Evolutionary conservation across 2,797 vertebrate species (phyloP), one percentile per base, ranked within the genome.

Genomic region (Paedocypris micromegethes): DNA sequence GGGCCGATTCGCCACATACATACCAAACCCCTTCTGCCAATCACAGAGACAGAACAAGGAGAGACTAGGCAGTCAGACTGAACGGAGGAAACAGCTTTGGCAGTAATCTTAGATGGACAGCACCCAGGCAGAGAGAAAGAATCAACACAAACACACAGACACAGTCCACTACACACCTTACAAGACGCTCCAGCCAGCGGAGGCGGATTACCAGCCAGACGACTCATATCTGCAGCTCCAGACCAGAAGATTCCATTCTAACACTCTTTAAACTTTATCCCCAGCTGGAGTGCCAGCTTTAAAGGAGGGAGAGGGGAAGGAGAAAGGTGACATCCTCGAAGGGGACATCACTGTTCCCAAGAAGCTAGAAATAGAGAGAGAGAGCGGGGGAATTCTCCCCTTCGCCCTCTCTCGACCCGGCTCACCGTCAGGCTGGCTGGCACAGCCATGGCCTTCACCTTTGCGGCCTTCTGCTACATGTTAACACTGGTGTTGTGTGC

Each of bases 401-500:
- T 88, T 86, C 80, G 88, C 88, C 85, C 88, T 87, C 81, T 86
- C 88, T 82, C 89, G 85, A 83, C 91, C 91, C 78, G 66, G 81
- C 81, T 78, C 79, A 76, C 87, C 83, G 70, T 87, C 91, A 85
- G 85, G 87, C 86, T 92, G 93, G 89, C 93, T 66, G 90, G 88
- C 77, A 72, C 83, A 54, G 88, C 86, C 77, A 90, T 90, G 89
- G 89, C 89, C 53, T 91, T 91, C 88, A 91, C 90, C 85, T 91
- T 91, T 68, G 90, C 90, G 82, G 89, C 90, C 85, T 91, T 91
- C 83, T 91, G 90, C 86, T 91, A 91, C 86, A 91, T 91, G 90
- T 88, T 91, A 71, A 90, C 90, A 69, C 79, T 91, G 75, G 90
- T 91, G 62, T 83, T 96, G 86, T 86, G 93, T 80, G 89, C 92